Conservation (phyloP, 2,113 vertebrate species). For the Epinephelus cyanopodus region DNA sequence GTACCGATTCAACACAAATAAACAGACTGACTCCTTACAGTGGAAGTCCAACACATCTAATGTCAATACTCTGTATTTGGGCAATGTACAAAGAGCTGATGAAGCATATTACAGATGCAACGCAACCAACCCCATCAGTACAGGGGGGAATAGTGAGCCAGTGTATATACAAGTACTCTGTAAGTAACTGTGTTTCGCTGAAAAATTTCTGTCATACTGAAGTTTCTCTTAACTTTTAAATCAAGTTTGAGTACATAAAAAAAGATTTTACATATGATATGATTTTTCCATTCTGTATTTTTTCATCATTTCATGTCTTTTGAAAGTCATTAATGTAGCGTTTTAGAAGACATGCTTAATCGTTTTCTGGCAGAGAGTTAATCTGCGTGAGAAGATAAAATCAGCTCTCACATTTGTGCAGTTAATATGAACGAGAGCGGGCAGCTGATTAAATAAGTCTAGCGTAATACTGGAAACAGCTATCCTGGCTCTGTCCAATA, state of each 20-base stretch:
- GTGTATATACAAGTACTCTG: constrained; percentile 66
- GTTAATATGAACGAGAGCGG: not conserved
- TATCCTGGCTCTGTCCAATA: not conserved
- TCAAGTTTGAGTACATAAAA: too few species aligned
- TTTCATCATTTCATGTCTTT: too few species aligned
- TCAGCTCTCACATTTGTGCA: not conserved
- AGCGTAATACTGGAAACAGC: not conserved
- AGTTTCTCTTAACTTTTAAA: not conserved
- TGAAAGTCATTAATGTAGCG: too few species aligned
- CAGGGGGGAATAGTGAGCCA: not conserved
- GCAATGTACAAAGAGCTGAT: constrained; percentile 2
- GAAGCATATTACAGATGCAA: constrained; percentile 71
- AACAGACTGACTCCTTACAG: not conserved
- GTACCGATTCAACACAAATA: constrained; percentile 7
- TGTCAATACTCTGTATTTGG: accelerated
- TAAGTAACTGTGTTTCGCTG: constrained; percentile 65
- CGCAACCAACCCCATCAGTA: constrained; percentile 28
- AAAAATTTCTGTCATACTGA: not conserved
- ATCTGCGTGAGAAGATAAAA: too few species aligned
- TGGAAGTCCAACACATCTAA: accelerated
- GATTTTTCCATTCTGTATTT: too few species aligned
- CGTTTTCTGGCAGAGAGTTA: too few species aligned
- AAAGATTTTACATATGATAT: not conserved
- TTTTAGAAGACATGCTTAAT: too few species aligned
- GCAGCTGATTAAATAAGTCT: not conserved